Percentiles rank a stretch among this genome's conserved stretches.
phyloP scores from a whole-genome alignment of 2,888 invertebrate genomes.

The Ctena decussata region DNA sequence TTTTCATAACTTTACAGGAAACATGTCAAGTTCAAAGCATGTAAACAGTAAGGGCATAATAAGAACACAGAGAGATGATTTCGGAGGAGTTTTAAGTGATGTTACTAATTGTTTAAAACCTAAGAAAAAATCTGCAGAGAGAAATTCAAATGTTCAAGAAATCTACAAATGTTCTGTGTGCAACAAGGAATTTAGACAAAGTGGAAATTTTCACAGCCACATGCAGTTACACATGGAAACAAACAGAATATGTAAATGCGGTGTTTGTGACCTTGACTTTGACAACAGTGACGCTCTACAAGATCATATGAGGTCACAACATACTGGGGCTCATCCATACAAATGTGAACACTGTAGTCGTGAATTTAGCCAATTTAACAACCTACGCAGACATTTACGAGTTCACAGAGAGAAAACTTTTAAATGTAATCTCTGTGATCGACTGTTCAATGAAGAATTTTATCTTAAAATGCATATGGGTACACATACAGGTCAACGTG shows the following conservation, averaged over 20 bases:
- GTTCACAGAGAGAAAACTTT: conserved; percentile 67
- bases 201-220: conserved; percentile 59
- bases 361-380: conserved; percentile 69
- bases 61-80: neutral
- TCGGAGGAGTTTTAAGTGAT: neutral
- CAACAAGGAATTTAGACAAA: conserved; percentile 55
- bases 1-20: no score
- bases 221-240: conserved; percentile 52
- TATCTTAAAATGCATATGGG: conserved; percentile 73
- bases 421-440: conserved; percentile 69
- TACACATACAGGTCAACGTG: conserved; percentile 71
- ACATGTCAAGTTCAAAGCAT: neutral
- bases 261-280: conserved; percentile 62
- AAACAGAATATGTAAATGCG: conserved; percentile 52
- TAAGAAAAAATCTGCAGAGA: neutral
- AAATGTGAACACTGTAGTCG: conserved; percentile 70
- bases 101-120: neutral
- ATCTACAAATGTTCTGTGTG: conserved; percentile 57
- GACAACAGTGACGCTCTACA: conserved; percentile 52
- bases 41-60: neutral
- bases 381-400: conserved; percentile 65
- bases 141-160: neutral
- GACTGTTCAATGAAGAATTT: conserved; percentile 70
- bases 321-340: conserved; percentile 66
- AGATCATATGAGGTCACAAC: conserved; percentile 64